Conservation (phyloP, 2,113 vertebrate genomes). For the Platycercus adscitus region DNA sequence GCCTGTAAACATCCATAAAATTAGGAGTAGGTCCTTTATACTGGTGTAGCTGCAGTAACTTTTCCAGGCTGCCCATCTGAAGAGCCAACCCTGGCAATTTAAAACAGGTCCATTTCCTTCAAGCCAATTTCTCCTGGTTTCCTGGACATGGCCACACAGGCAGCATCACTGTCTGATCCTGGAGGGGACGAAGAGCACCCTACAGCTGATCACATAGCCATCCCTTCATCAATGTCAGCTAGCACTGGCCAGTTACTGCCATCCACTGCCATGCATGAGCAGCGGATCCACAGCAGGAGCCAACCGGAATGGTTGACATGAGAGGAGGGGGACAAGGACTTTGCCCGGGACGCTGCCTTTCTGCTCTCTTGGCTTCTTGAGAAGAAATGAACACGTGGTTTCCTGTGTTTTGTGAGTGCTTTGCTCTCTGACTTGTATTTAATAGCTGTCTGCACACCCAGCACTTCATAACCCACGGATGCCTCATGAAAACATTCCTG, state of each 20-base stretch:
- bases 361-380: background rate
- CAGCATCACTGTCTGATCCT: background rate
- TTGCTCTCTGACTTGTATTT: slow-evolving; percentile 30
- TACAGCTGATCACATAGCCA: background rate
- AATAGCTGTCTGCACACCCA: slow-evolving; percentile 34
- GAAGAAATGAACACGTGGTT: slow-evolving; percentile 54
- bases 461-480: background rate
- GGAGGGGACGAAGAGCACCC: background rate
- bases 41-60: background rate
- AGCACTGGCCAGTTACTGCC: background rate
- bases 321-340: background rate
- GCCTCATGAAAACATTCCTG: slow-evolving; percentile 58
- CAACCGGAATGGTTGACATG: background rate
- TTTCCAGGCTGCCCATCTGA: background rate
- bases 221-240: background rate
- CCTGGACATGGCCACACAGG: fast-evolving
- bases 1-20: background rate
- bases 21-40: background rate
- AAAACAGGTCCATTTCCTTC: background rate
- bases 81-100: background rate
- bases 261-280: background rate
- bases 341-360: background rate
- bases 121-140: background rate
- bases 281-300: background rate
- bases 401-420: slow-evolving; percentile 16